Conservation (phyloP, 1,140 invertebrate species). For the Semibalanus balanoides region DNA sequence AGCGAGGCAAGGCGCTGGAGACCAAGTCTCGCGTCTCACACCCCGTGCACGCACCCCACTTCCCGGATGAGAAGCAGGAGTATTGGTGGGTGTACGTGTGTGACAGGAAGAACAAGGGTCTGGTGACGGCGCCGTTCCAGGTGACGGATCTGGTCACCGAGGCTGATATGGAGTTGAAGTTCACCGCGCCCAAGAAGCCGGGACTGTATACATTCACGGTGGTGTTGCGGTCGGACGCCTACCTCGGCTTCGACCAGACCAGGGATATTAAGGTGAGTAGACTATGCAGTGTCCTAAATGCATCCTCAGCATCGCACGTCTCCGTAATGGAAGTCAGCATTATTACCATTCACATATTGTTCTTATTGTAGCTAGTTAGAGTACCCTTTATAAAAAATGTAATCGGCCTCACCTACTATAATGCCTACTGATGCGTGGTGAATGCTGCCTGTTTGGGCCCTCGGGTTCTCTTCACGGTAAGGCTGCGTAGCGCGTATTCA, state of each 20-base stretch:
- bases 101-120: constrained; percentile 75
- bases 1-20: constrained; percentile 70
- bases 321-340: no score
- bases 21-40: constrained; percentile 89
- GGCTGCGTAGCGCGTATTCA: no score
- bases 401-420: no score
- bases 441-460: no score
- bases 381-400: no score
- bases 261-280: constrained; percentile 62
- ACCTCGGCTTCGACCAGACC: constrained; percentile 77
- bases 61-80: constrained; percentile 93
- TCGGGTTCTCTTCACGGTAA: no score
- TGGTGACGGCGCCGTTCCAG: constrained; percentile 80
- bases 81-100: constrained; percentile 99
- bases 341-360: no score
- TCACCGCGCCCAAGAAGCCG: constrained; percentile 85
- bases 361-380: no score
- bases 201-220: constrained; percentile 89
- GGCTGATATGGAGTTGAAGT: constrained; percentile 82
- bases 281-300: no score
- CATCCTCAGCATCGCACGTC: no score
- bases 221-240: constrained; percentile 87
- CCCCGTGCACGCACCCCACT: constrained; percentile 88
- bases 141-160: constrained; percentile 54
- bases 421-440: no score